Evolutionary conservation across 2,797 vertebrate genomes (phyloP).

Genomic region (Poecile montanus): DNA sequence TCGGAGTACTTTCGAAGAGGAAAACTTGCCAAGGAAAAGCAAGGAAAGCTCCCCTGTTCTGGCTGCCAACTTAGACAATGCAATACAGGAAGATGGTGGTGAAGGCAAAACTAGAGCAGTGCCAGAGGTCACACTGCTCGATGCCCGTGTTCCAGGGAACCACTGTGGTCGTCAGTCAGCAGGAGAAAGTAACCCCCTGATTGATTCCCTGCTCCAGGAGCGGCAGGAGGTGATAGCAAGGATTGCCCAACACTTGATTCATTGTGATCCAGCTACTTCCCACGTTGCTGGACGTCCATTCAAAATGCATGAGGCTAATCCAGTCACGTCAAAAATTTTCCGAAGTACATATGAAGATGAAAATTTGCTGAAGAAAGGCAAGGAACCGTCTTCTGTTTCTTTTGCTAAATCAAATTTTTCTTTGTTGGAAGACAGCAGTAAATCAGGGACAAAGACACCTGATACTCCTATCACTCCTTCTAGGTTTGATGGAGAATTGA

Average conservation of each 20-base stretch:
- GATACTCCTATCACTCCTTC: constrained; percentile 81
- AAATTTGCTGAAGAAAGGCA: constrained; percentile 84
- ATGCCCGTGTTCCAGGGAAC: constrained; percentile 69
- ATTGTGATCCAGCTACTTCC: constrained; percentile 89
- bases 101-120: constrained; percentile 76
- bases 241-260: constrained; percentile 94
- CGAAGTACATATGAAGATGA: constrained; percentile 82
- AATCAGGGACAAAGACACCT: constrained; percentile 74
- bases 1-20: constrained; percentile 78
- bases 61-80: constrained; percentile 31
- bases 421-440: constrained; percentile 72
- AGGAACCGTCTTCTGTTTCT: constrained; percentile 70
- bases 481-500: constrained; percentile 72
- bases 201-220: constrained; percentile 93
- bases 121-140: constrained; percentile 78
- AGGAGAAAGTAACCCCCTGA: constrained; percentile 89
- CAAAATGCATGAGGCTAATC: constrained; percentile 70
- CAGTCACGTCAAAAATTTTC: constrained; percentile 82
- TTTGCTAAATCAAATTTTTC: constrained; percentile 51
- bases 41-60: constrained; percentile 79
- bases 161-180: constrained; percentile 69
- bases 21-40: constrained; percentile 82
- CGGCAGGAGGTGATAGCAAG: constrained; percentile 95
- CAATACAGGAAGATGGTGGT: constrained; percentile 69
- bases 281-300: constrained; percentile 82